Conservation (phyloP, 2,888 invertebrate genomes). For the Venustoraphidia nigricollis region DNA sequence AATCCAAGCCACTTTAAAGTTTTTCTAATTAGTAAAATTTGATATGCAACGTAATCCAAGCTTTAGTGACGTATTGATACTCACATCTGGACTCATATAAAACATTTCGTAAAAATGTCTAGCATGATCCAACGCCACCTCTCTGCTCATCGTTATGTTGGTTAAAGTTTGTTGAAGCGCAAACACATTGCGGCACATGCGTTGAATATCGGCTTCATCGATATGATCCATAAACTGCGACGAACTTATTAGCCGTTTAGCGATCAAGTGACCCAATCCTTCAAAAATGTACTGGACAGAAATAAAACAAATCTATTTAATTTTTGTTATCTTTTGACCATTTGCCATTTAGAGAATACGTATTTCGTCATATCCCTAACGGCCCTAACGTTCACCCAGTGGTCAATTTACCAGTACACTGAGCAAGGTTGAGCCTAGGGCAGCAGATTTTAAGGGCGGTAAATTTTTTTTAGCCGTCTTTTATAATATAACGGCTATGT, state of each 20-base stretch:
- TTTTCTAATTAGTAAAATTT: too few species aligned
- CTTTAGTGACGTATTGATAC: conserved; percentile 9
- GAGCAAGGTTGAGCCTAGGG: too few species aligned
- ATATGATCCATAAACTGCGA: conserved; percentile 65
- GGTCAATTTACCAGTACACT: too few species aligned
- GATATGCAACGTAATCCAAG: too few species aligned
- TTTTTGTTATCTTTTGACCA: neutral
- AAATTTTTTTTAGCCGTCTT: too few species aligned
- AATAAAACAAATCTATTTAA: conserved; percentile 6
- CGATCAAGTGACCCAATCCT: conserved; percentile 66
- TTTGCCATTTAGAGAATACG: too few species aligned
- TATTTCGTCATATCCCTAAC: too few species aligned
- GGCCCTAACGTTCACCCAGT: too few species aligned
- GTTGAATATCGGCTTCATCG: conserved; percentile 67
- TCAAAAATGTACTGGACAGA: conserved; percentile 69
- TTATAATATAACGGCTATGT: too few species aligned
- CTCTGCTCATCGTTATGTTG: conserved; percentile 65
- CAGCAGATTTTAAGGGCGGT: too few species aligned
- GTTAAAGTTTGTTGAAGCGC: conserved; percentile 74
- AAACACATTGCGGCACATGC: conserved; percentile 74
- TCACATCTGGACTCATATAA: conserved; percentile 65
- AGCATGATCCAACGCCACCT: conserved; percentile 77
- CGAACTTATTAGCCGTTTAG: conserved; percentile 65
- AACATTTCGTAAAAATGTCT: conserved; percentile 79
- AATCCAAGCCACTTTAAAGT: too few species aligned